phyloP scores from a whole-genome alignment of 2,888 invertebrate species.

The Volucella zonaria region DNA sequence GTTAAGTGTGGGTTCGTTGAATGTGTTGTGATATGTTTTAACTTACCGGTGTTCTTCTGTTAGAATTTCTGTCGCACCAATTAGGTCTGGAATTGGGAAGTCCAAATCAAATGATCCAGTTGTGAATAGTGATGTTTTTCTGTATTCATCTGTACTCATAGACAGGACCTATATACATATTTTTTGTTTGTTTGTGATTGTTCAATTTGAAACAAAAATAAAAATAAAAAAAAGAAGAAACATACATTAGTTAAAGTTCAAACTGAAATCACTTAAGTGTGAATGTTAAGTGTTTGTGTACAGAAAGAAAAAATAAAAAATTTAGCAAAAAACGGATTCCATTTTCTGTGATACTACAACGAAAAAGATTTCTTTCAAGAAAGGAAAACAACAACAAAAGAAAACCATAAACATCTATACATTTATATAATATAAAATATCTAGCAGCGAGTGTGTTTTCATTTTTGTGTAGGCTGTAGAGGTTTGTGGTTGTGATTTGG shows the following conservation, averaged over 20 bases:
- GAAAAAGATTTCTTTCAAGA: constrained; percentile 47
- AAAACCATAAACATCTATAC: constrained; percentile 70
- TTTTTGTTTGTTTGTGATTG: constrained; percentile 33
- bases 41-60: constrained; percentile 91
- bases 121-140: constrained; percentile 88
- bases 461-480: constrained; percentile 29
- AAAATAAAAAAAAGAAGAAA: constrained; percentile 31
- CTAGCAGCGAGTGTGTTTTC: constrained; percentile 62
- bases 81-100: constrained; percentile 94
- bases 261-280: constrained; percentile 27
- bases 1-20: not conserved
- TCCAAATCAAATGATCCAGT: constrained; percentile 93
- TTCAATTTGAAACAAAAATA: constrained; percentile 35
- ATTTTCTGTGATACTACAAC: constrained; percentile 66
- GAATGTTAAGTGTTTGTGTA: constrained; percentile 67
- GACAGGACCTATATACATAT: constrained; percentile 88
- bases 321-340: constrained; percentile 48
- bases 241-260: constrained; percentile 40
- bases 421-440: constrained; percentile 42
- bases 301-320: constrained; percentile 3
- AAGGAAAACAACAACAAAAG: constrained; percentile 22
- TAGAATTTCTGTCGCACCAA: constrained; percentile 94
- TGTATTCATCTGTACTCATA: constrained; percentile 94
- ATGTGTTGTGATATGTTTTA: constrained; percentile 14
- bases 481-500: constrained; percentile 25